Evolutionary conservation across 2,797 vertebrate species (phyloP), one percentile per base, ranked within the genome.

Genomic region (Danio kyathit): DNA sequence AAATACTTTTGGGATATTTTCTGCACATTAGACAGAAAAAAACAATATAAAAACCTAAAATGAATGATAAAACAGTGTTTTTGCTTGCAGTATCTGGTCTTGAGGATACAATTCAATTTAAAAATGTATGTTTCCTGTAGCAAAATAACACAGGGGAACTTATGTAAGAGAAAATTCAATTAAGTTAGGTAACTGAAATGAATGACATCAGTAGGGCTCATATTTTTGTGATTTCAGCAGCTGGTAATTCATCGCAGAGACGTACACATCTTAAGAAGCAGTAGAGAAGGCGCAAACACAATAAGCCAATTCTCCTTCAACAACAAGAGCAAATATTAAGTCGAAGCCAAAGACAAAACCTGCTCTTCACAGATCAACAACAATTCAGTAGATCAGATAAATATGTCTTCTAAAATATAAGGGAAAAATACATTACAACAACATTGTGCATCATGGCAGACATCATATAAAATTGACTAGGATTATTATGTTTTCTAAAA

Each of bases 31-130:
- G 29, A 29, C 29, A 29, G 29, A 29, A 29, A 29, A 29, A 29
- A 1, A 29, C 29, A 3, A 1, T 29, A 29, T 29, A 29, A 29
- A 29, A 29, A 29, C 29, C 29, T 29, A 29, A 29, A 29, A 29
- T 29, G 49, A 10, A 52, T 11, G 12, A 52, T 5, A 13, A 52
- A 52, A 52, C 46, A 52, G 5, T 1, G 29, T 29, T 29, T 29
- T 29, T 3, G 1, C 29, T 29, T 29, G 29, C 29, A 29, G 29
- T 29, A 29, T 29, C 29, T 43, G 69, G 59, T 29, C 74, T 80
- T 78, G 84, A 82, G 80, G 51, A 77, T 69, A 65, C 69, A 69
- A 67, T 60, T 64, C 29, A 38, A 21, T 80, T 40, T 13, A 38
- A 69, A 71, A 64, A 79, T n/a, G 43, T 72, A 65, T 67, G 40